Evolutionary conservation across 2,113 vertebrate species (phyloP), one percentile per base, ranked within the genome.

Genomic region (Dasyurus viverrinus): DNA sequence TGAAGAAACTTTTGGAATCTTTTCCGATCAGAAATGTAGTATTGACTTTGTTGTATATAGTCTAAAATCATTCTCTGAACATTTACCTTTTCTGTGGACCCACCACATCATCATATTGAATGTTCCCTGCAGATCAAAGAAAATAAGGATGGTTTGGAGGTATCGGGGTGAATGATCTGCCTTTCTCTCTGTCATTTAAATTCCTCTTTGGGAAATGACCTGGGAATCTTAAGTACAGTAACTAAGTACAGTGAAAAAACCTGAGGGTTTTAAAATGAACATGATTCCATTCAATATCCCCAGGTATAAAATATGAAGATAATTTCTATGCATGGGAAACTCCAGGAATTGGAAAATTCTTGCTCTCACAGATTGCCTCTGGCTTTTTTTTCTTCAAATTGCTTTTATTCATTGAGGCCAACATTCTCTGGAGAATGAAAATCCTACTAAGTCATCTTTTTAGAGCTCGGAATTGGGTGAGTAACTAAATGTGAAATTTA

Each of bases 321-420:
- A 99, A 99, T 98, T 99, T 99, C 98, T 99, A 99, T 92, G 99
- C 99, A 12, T 99, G 99, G 99, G 97, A 99, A 4, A 98, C 98
- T 0, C 99, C 99, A 0, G 99, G 99, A 0, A 98, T 99, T 0
- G 99, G 99, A 1, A 99, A 99, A n/a, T 99, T 99, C 96, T 97
- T 99, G 27, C 98, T 99, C 89, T 98, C 99, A 93, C 98, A 99
- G 97, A 97, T 98, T 0, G 0, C 99, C 95, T 99, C 99, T 93
- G 99, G 99, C 1, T 92, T 99, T 0, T 95, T 98, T 91, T 99
- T 99, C 98, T 97, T 99, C 26, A 54, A 98, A 57, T 98, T 99
- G 92, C 98, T 99, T 94, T 99, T 99, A 93, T 97, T 99, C 97
- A 98, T 99, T 22, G 99, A 99, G 98, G 99, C 99, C 95, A 99